Conservation (phyloP, 2,888 invertebrate genomes). For the Erynnis tages region DNA sequence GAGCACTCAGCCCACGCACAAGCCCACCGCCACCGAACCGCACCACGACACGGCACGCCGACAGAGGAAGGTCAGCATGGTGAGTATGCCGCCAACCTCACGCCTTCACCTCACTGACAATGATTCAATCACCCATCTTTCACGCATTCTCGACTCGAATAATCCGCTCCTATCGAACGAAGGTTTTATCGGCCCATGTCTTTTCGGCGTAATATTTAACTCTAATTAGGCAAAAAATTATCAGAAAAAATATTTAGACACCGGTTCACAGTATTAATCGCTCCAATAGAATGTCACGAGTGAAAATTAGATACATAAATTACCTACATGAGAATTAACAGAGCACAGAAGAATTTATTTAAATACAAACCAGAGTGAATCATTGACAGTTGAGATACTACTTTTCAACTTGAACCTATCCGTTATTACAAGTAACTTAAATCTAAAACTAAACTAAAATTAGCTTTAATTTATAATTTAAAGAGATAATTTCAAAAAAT, state of each 20-base stretch:
- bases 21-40: constrained; percentile 80
- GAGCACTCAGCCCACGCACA: constrained; percentile 88
- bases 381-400: constrained; percentile 62
- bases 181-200: too few relatives aligned
- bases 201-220: too few relatives aligned
- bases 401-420: constrained; percentile 63
- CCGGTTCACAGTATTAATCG: too few relatives aligned
- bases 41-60: constrained; percentile 75
- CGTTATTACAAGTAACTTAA: too few relatives aligned
- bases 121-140: constrained; percentile 45
- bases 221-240: neutral
- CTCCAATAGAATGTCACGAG: neutral
- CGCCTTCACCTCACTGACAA: constrained; percentile 58
- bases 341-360: neutral
- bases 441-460: too few relatives aligned
- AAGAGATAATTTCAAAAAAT: too few relatives aligned
- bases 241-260: constrained; percentile 24
- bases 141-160: neutral
- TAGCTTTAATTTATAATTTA: too few relatives aligned
- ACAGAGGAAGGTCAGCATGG: constrained; percentile 95
- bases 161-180: too few relatives aligned
- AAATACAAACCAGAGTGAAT: constrained; percentile 40
- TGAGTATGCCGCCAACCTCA: constrained; percentile 82
- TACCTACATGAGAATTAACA: neutral
- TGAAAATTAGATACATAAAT: neutral